Conservation (phyloP, 1,140 invertebrate genomes). For the Drosophila pectinifera region DNA sequence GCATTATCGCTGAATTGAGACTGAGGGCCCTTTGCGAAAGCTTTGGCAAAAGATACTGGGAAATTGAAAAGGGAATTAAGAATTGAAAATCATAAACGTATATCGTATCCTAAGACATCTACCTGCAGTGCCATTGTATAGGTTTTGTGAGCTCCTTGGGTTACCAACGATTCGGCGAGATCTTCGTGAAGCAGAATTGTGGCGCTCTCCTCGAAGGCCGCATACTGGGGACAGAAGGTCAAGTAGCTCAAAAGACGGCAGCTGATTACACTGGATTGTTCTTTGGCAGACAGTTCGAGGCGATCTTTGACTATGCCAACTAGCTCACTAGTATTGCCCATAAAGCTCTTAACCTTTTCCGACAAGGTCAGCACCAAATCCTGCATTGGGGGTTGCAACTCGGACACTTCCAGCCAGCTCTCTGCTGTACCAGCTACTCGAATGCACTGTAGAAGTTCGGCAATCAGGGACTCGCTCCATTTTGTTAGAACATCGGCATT, state of each 20-base stretch:
- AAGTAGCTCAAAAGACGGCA: conserved; percentile 61
- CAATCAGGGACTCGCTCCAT: conserved; percentile 67
- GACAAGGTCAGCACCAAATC: conserved; percentile 56
- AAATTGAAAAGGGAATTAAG: neutral
- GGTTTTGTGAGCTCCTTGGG: conserved; percentile 52
- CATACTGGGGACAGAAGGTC: conserved; percentile 52
- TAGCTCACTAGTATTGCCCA: conserved; percentile 60
- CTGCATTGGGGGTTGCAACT: conserved; percentile 12
- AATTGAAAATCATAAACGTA: neutral
- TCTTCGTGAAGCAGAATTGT: conserved; percentile 71
- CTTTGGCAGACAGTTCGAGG: conserved; percentile 30
- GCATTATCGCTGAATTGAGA: conserved; percentile 61
- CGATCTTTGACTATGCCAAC: conserved; percentile 63
- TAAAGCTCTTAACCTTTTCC: conserved; percentile 60
- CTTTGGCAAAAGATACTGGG: conserved; percentile 63
- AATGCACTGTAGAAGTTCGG: conserved; percentile 59
- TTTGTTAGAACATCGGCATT: conserved; percentile 75
- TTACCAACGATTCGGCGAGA: conserved; percentile 57
- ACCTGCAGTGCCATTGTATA: conserved; percentile 74
- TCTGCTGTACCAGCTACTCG: conserved; percentile 53
- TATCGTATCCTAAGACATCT: neutral
- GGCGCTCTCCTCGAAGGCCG: conserved; percentile 72
- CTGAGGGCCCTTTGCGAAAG: conserved; percentile 53
- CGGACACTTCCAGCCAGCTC: conserved; percentile 51
- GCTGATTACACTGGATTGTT: conserved; percentile 49